Evolutionary conservation across 2,888 invertebrate species (phyloP), one percentile per base, ranked within the genome.

Genomic region (Scotopteryx bipunctaria): DNA sequence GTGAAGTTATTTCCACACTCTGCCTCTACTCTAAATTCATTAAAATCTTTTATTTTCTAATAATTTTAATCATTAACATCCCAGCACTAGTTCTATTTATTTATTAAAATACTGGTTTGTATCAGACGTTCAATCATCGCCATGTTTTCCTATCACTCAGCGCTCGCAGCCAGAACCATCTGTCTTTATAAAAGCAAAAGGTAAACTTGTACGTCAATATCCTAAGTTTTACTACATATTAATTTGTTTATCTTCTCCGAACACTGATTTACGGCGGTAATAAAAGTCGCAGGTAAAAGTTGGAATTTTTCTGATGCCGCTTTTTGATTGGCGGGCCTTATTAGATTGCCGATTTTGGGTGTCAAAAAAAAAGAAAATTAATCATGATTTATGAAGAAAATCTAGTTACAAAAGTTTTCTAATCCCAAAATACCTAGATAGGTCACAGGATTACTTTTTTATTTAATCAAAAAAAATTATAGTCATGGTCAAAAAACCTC

Each of bases 101-200:
- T 84, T 86, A 85, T 81, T 74, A 75, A 80, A 81, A 81, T 81
- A 79, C 85, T 87, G 86, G 86, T 73, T 83, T 80, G 80, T 83
- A 81, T 86, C 86, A 83, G 78, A n/a, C 76, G 63, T 64, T 87
- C 87, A 76, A 86, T 88, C 88, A 86, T 83, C 85, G 67, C 57
- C 57, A 70, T 85, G 86, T 86, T 85, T 81, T 81, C 80, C 76
- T 77, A 81, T 88, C 87, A 83, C 76, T 88, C 87, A 76, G 33
- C 76, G 66, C 48, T 51, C 49, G 55, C 61, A 61, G 64, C 78
- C 80, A 80, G 79, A 78, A 80, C 76, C 82, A 88, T 88, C 76
- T 74, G 81, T 88, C 89, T 88, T 82, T 86, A 87, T 87, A 85
- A 88, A 50, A 87, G n/a, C 76, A 72, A 55, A 69, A 71, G 67